These are phyloP conservation scores for Drosophila gunungcola DNA, from an alignment of 1,140 invertebrate species.

Conservation along the genomic window DNA sequence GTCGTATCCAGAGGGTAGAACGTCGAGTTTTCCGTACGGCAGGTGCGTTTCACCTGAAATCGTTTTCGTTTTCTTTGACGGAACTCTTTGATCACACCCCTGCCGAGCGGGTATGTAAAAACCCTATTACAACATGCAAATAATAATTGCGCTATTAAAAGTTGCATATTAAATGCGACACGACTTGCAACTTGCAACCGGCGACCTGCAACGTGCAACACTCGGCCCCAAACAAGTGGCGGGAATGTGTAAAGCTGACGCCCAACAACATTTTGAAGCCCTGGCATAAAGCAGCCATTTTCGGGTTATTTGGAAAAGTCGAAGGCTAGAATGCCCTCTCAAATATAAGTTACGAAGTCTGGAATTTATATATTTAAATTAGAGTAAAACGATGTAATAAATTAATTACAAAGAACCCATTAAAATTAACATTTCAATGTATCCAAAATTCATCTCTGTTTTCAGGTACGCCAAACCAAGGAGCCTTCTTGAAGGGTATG, in stretches of 20 bases:
- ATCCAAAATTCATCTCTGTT: too few species aligned
- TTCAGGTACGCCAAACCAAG: not conserved
- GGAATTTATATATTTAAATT: too few species aligned
- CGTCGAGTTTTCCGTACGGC: not conserved
- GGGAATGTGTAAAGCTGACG: slow-evolving; percentile 64
- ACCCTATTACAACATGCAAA: slow-evolving; percentile 78
- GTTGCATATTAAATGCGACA: slow-evolving; percentile 81
- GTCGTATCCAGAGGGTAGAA: slow-evolving; percentile 28
- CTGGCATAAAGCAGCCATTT: slow-evolving; percentile 22
- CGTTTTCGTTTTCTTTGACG: slow-evolving; percentile 13
- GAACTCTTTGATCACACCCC: slow-evolving; percentile 23
- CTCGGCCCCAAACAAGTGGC: slow-evolving; percentile 46
- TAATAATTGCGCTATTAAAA: slow-evolving; percentile 83
- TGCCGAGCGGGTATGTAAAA: slow-evolving; percentile 5
- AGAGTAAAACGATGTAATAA: too few species aligned
- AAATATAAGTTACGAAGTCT: too few species aligned
- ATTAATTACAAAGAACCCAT: too few species aligned
- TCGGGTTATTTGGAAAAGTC: not conserved
- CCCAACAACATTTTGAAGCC: slow-evolving; percentile 26
- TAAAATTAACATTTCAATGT: too few species aligned
- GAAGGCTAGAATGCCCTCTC: slow-evolving; percentile 12
- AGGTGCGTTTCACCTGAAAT: not conserved
- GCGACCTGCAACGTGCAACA: slow-evolving; percentile 20
- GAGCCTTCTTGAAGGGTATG: not conserved
- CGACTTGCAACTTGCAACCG: slow-evolving; percentile 40